phyloP scores from a whole-genome alignment of 2,113 vertebrate genomes.

The Ceyx margarethae region DNA sequence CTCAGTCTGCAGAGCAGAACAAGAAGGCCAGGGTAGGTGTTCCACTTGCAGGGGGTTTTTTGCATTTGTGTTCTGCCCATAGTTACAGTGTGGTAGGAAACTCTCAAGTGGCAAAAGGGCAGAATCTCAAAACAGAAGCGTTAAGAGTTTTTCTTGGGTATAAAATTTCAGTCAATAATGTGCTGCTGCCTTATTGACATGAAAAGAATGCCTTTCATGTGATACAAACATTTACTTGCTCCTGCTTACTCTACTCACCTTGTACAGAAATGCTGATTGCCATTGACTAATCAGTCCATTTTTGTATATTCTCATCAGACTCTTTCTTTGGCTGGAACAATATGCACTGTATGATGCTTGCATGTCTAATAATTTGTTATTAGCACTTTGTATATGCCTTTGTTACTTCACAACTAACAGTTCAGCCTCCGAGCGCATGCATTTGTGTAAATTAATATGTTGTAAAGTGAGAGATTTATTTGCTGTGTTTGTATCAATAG shows the following conservation, averaged over 20 bases:
- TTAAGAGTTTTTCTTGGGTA: slow-evolving; percentile 40
- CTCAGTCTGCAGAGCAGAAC: not conserved
- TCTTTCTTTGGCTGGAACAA: slow-evolving; percentile 80
- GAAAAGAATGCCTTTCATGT: slow-evolving; percentile 44
- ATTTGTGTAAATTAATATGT: slow-evolving; percentile 59
- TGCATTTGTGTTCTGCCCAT: not conserved
- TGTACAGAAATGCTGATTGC: slow-evolving; percentile 65
- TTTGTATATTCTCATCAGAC: slow-evolving; percentile 79
- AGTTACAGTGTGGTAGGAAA: slow-evolving; percentile 22
- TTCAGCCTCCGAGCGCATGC: slow-evolving; percentile 77
- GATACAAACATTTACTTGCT: slow-evolving; percentile 60
- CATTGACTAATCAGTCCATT: slow-evolving; percentile 74
- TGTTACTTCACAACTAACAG: slow-evolving; percentile 77
- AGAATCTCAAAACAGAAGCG: slow-evolving; percentile 33
- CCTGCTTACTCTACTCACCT: slow-evolving; percentile 64
- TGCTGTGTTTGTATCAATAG: slow-evolving; percentile 48
- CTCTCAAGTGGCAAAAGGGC: slow-evolving; percentile 42
- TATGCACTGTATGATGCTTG: slow-evolving; percentile 80
- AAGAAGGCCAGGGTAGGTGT: not conserved
- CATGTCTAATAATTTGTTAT: slow-evolving; percentile 76
- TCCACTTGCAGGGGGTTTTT: not conserved
- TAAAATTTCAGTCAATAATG: slow-evolving; percentile 70
- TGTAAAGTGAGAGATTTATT: slow-evolving; percentile 39
- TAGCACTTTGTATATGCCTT: slow-evolving; percentile 73
- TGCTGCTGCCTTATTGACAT: slow-evolving; percentile 51